phyloP scores from a whole-genome alignment of 2,888 invertebrate genomes.

The Stenodema calcarata region DNA sequence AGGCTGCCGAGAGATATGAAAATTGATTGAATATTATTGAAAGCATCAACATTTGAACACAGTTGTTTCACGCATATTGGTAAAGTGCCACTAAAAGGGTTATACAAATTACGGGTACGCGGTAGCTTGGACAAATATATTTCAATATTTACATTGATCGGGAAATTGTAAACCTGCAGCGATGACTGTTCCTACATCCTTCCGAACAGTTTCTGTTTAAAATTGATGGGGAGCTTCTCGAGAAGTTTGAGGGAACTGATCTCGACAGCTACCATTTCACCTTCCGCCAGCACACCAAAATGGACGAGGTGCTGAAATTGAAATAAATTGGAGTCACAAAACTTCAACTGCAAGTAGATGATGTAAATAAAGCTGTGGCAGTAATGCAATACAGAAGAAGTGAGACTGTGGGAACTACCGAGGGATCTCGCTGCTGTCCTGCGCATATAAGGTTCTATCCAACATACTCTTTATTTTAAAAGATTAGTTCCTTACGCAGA shows the following conservation, averaged over 20 bases:
- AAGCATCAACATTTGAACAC: too few species aligned
- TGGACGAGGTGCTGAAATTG: conserved; percentile 75
- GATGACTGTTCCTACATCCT: conserved; percentile 53
- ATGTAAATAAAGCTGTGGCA: too few species aligned
- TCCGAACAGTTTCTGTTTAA: conserved; percentile 73
- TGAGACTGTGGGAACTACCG: neutral
- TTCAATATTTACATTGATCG: too few species aligned
- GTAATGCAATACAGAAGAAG: too few species aligned
- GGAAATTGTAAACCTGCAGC: too few species aligned
- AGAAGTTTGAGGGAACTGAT: conserved; percentile 74
- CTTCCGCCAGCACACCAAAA: conserved; percentile 71
- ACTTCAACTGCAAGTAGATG: too few species aligned
- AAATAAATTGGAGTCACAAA: conserved; percentile 49
- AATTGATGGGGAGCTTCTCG: conserved; percentile 74
- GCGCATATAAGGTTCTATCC: neutral
- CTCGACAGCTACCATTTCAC: conserved; percentile 80
- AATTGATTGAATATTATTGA: too few species aligned
- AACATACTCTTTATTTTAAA: neutral
- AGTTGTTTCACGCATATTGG: too few species aligned
- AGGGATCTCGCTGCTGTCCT: neutral
- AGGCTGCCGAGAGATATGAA: too few species aligned
- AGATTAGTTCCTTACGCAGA: neutral
- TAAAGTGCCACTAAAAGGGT: too few species aligned
- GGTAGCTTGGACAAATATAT: too few species aligned
- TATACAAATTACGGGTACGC: too few species aligned